phyloP scores from a whole-genome alignment of 2,797 vertebrate genomes.

The Lutjanus campechanus region DNA sequence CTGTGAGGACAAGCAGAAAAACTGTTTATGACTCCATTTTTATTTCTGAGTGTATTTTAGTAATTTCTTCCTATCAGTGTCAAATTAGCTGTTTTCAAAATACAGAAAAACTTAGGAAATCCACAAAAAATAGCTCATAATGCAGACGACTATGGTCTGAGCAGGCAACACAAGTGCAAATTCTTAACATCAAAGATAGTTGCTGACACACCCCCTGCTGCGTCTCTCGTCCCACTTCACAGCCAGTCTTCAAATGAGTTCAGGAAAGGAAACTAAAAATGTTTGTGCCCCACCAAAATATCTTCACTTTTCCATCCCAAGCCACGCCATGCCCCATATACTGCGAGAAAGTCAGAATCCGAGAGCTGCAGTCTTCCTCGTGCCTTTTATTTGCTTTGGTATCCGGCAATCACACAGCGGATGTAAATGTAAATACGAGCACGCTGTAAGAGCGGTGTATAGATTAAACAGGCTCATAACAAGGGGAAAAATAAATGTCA shows the following conservation, averaged over 20 bases:
- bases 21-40: no score
- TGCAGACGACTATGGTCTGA: constrained; percentile 13
- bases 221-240: constrained; percentile 48
- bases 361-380: constrained; percentile 29
- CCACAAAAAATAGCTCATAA: constrained; percentile 9
- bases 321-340: constrained; percentile 6
- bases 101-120: constrained; percentile 7
- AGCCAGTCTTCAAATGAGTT: constrained; percentile 42
- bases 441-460: background rate
- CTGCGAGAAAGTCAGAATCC: constrained; percentile 26
- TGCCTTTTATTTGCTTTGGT: constrained; percentile 51
- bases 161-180: constrained; percentile 39
- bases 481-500: constrained; percentile 45
- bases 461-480: constrained; percentile 43
- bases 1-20: no score
- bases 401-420: constrained; percentile 15
- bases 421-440: constrained; percentile 2
- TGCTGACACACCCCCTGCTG: constrained; percentile 40
- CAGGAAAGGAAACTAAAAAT: constrained; percentile 41
- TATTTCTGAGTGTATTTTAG: no score
- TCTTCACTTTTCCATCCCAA: constrained; percentile 27
- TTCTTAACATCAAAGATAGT: constrained; percentile 65
- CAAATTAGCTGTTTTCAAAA: constrained; percentile 37
- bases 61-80: background rate
- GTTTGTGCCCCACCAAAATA: constrained; percentile 34